A percentile compares a stretch with the other conserved stretches of the same genome.
Conservation (phyloP, 2,888 invertebrate genomes). For the Plebejus argus region DNA sequence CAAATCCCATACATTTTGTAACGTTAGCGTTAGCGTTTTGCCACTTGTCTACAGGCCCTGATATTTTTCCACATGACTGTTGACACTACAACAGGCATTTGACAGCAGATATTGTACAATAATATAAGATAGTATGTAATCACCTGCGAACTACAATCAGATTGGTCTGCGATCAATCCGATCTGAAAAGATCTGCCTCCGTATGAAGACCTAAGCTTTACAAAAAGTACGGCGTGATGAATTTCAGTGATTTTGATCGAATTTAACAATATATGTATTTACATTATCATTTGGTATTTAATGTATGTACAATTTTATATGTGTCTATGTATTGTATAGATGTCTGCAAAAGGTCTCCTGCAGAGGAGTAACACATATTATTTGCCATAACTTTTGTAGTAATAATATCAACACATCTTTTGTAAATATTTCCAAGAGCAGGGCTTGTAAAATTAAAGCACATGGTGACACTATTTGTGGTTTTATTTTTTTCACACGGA, state of each 20-base stretch:
- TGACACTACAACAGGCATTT: no score
- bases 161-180: no score
- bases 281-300: neutral
- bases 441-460: slow-evolving; percentile 75
- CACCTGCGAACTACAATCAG: no score
- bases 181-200: neutral
- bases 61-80: no score
- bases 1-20: no score
- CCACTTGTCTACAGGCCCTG: no score
- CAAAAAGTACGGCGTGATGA: neutral
- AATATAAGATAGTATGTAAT: no score
- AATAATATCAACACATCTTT: slow-evolving; percentile 46
- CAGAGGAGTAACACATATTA: neutral
- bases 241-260: slow-evolving; percentile 5
- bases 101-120: no score
- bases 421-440: slow-evolving; percentile 62
- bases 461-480: slow-evolving; percentile 68
- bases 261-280: neutral
- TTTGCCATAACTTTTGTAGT: slow-evolving; percentile 20
- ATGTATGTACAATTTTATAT: neutral
- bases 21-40: no score
- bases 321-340: neutral
- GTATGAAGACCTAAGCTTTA: no score
- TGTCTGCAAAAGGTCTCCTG: neutral
- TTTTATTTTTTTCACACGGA: slow-evolving; percentile 49